Percentiles rank a stretch among this genome's conserved stretches.
Conservation (phyloP, 2,888 invertebrate genomes). For the Drosophila histrio region DNA sequence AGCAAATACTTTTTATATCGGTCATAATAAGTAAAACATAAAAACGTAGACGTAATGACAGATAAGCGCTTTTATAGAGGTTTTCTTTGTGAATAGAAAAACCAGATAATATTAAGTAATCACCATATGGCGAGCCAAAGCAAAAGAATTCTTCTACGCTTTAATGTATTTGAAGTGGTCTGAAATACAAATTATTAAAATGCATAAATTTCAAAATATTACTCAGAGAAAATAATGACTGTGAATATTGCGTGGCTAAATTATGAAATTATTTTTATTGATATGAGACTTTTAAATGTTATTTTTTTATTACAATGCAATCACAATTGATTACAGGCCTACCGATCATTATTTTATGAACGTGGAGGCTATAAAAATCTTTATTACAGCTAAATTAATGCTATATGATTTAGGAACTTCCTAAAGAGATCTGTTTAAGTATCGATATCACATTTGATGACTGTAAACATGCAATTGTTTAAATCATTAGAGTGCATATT, state of each 20-base stretch:
- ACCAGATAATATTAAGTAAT: conserved; percentile 41
- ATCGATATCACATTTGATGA: not conserved
- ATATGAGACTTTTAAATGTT: not conserved
- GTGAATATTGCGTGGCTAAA: not conserved
- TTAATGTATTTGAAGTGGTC: not conserved
- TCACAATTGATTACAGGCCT: conserved; percentile 4
- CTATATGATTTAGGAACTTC: conserved; percentile 10
- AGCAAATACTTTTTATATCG: conserved; percentile 20
- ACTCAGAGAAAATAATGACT: not conserved
- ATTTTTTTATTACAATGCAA: conserved; percentile 14
- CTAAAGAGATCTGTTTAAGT: conserved; percentile 2
- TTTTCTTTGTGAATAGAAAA: too few relatives aligned
- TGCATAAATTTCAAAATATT: not conserved
- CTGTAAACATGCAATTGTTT: not conserved
- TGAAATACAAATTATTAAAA: not conserved
- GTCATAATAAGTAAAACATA: conserved; percentile 11
- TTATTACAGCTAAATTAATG: conserved; percentile 22
- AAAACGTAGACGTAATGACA: conserved; percentile 29
- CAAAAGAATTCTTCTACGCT: not conserved
- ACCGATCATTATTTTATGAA: conserved; percentile 15
- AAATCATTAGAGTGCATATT: not conserved
- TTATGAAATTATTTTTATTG: conserved; percentile 7
- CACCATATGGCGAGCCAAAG: conserved; percentile 30
- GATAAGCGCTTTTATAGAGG: conserved; percentile 43
- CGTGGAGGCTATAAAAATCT: not conserved